A percentile compares a stretch with the other conserved stretches of the same genome.
These are phyloP conservation scores for Noturus placidus DNA, from an alignment of 2,113 vertebrate genomes.

Conservation along the genomic window DNA sequence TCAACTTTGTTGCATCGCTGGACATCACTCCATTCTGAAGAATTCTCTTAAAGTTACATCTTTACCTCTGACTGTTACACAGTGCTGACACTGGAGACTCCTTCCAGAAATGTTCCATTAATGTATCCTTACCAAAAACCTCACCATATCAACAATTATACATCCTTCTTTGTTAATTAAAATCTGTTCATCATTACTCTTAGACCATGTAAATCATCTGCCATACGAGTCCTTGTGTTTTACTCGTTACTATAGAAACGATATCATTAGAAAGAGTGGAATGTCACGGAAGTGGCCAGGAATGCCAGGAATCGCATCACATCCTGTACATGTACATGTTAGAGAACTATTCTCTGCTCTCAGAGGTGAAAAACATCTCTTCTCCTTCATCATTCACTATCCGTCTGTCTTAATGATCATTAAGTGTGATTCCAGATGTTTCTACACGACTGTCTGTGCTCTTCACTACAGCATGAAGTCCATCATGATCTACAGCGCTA, in stretches of 20 bases:
- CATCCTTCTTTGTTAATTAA: background rate
- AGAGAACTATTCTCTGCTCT: background rate
- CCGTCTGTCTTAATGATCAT: slow-evolving; percentile 68
- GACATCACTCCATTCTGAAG: background rate
- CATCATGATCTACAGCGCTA: slow-evolving; percentile 42
- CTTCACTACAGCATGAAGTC: slow-evolving; percentile 37
- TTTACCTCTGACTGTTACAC: background rate
- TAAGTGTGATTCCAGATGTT: slow-evolving; percentile 72
- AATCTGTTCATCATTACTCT: background rate
- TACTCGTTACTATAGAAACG: background rate
- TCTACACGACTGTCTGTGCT: slow-evolving; percentile 53
- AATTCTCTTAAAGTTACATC: background rate
- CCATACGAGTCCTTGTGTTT: background rate
- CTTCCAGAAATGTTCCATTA: background rate
- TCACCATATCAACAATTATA: background rate
- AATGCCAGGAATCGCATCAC: background rate
- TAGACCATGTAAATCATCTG: background rate
- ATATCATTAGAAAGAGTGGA: background rate
- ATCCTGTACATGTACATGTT: background rate
- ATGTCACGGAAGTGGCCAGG: background rate
- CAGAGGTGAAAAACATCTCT: background rate
- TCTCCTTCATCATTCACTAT: slow-evolving; percentile 57
- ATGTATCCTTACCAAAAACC: background rate
- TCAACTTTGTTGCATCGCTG: no score
- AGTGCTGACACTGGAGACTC: background rate